Percentiles rank a stretch among this genome's conserved stretches.
Evolutionary conservation across 2,888 invertebrate species (phyloP).

Genomic region (Hoplodrina ambigua): DNA sequence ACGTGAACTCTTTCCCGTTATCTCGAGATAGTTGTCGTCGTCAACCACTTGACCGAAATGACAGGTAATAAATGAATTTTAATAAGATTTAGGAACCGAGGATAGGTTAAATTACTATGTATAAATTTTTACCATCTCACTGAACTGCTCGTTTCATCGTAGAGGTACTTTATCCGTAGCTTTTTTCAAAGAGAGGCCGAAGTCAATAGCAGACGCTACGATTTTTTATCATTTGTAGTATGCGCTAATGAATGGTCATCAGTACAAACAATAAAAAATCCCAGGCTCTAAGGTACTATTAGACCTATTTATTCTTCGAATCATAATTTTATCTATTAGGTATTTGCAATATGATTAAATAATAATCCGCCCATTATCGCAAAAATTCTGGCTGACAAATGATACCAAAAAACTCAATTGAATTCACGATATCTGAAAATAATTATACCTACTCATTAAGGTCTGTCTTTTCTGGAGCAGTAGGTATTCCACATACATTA

Average conservation of each 20-base stretch:
- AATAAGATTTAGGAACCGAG: too few species aligned
- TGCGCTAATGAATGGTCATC: too few species aligned
- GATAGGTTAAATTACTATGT: too few species aligned
- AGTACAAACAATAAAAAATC: background rate
- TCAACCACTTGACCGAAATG: background rate
- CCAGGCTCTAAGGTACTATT: background rate
- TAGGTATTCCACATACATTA: constrained; percentile 8
- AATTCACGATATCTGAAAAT: constrained; percentile 1
- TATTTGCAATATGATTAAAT: constrained; percentile 23
- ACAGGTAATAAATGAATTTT: background rate
- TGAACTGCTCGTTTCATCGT: too few species aligned
- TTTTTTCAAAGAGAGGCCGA: too few species aligned
- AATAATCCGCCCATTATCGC: constrained; percentile 27
- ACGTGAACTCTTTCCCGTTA: background rate
- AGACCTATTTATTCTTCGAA: constrained; percentile 9
- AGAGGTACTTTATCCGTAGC: too few species aligned
- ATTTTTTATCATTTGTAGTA: too few species aligned
- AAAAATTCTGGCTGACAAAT: constrained; percentile 15
- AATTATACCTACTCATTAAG: background rate
- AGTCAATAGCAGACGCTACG: too few species aligned
- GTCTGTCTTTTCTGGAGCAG: constrained; percentile 18
- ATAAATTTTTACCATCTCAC: too few species aligned
- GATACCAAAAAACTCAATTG: constrained; percentile 14
- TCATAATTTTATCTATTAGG: constrained; percentile 19
- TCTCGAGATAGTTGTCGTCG: background rate